Evolutionary conservation across 2,888 invertebrate genomes (phyloP).

Genomic region (Leptopilina syphax): DNA sequence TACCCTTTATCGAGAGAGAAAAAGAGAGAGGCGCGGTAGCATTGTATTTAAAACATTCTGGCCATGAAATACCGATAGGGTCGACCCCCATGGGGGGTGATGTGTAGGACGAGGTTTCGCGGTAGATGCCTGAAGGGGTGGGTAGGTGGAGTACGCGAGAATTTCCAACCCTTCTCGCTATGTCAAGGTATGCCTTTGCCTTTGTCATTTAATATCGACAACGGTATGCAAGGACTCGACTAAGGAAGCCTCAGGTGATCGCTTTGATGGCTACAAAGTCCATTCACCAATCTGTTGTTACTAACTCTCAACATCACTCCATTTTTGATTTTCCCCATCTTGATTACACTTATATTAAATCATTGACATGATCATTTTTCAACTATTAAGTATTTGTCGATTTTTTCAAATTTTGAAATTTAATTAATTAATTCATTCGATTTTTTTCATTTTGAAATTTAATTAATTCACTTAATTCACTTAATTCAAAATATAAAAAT

Average conservation of each 20-base stretch:
- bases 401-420: too few relatives aligned
- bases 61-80: constrained; percentile 74
- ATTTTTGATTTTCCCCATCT: too few relatives aligned
- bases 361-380: too few relatives aligned
- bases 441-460: too few relatives aligned
- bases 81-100: constrained; percentile 55
- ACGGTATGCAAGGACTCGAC: constrained; percentile 72
- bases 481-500: too few relatives aligned
- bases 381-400: too few relatives aligned
- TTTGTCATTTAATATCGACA: constrained; percentile 77
- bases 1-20: constrained; percentile 69
- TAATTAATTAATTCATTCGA: too few relatives aligned
- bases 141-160: constrained; percentile 66
- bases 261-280: constrained; percentile 74
- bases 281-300: constrained; percentile 68
- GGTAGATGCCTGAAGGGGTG: constrained; percentile 65
- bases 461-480: too few relatives aligned
- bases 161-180: constrained; percentile 69
- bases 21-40: constrained; percentile 55
- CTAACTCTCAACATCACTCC: constrained; percentile 39
- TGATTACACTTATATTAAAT: too few relatives aligned
- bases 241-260: constrained; percentile 76
- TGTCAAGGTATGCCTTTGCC: constrained; percentile 75
- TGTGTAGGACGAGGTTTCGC: constrained; percentile 57
- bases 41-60: constrained; percentile 74